Evolutionary conservation across 2,797 vertebrate species (phyloP).

Genomic region (Sparidentex hasta): DNA sequence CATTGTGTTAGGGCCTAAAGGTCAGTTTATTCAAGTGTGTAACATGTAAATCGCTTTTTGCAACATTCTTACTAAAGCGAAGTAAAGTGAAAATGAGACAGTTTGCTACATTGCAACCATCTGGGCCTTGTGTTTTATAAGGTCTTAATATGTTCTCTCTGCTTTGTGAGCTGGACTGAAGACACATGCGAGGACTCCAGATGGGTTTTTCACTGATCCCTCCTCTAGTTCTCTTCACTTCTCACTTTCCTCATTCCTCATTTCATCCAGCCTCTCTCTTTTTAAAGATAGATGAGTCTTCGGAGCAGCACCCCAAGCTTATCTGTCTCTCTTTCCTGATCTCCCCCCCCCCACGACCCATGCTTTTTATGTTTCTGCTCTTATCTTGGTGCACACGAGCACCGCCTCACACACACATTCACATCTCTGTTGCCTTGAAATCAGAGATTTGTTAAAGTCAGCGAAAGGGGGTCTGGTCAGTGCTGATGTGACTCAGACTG

Average conservation of each 20-base stretch:
- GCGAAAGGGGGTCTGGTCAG: background rate
- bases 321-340: constrained; percentile 37
- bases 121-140: constrained; percentile 32
- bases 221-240: background rate
- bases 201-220: constrained; percentile 29
- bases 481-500: constrained; percentile 6
- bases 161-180: constrained; percentile 35
- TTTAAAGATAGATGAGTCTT: constrained; percentile 31
- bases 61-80: background rate
- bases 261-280: constrained; percentile 14
- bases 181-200: constrained; percentile 22
- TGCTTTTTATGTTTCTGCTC: constrained; percentile 33
- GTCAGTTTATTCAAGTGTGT: constrained; percentile 5
- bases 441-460: constrained; percentile 49
- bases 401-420: background rate
- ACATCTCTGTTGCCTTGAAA: constrained; percentile 9
- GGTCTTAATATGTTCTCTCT: constrained; percentile 19
- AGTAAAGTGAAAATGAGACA: background rate
- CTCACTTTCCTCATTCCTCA: constrained; percentile 6
- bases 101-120: constrained; percentile 10
- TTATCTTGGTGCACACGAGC: constrained; percentile 44
- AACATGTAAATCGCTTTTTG: background rate
- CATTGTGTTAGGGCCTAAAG: background rate
- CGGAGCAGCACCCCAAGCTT: constrained; percentile 25
- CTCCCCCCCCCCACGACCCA: background rate